Base-by-base conservation (phyloP, 2,797 vertebrate species). In the Huso huso region DNA sequence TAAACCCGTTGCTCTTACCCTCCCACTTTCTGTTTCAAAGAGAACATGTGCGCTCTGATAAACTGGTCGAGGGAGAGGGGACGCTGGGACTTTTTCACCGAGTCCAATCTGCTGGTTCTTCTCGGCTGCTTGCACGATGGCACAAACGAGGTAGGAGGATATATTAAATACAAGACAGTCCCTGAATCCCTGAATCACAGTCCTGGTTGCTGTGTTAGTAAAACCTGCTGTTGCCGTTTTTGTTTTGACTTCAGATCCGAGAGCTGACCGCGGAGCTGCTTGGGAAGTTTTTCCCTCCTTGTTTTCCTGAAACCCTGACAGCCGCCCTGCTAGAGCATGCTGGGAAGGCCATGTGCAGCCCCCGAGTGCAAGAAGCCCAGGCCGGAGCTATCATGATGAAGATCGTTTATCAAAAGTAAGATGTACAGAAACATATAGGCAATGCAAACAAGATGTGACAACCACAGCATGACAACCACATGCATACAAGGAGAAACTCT, bases 91-190 rank as follows among this genome's bases (percentile, higher is more conserved):
- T 95, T 95, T 77, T 88, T 91, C 76, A 86, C 85, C 15, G 83
- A 72, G 69, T 75, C 83, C 10, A 94, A 88, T 67, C 83, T 88
- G 60, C 71, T 93, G 76, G 82, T 77, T 0, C 84, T 97, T 10
- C 81, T 95, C 79, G 87, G 89, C 79, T 94, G 92, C 78, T 83
- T 96, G 55, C 89, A 93, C 73, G 94, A 96, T 83, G 86, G 86
- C 64, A 97, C 94, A 12, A 94, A 93, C 0, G 94, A 97, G 90
- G 94, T 94, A 72, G 75, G 66, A 15, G 4, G 7, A 10, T 37
- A 18, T 37, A 0, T n/a, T 65, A 12, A 48, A 5, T 6, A 53
- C 4, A 50, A 37, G 23, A 37, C 23, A n/a, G n/a, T n/a, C n/a
- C n/a, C n/a, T n/a, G 23, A 37, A 37, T 37, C 23, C 4, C 23